Base-by-base conservation (phyloP, 2,888 invertebrate species). In the Tinea pellionella region DNA sequence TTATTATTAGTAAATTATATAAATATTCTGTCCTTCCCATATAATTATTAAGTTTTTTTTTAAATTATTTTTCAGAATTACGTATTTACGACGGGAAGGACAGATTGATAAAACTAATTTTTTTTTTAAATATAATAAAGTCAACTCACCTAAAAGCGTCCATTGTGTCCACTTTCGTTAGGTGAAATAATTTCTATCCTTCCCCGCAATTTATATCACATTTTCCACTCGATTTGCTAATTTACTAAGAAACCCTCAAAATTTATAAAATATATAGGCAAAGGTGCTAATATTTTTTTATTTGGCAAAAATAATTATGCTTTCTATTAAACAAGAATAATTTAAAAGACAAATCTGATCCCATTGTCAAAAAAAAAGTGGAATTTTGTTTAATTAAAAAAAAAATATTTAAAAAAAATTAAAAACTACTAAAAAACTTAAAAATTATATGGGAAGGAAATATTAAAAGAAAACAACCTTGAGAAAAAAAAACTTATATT, bases 61-160 rank as follows among this genome's bases (percentile, higher is more conserved):
- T 61, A 61, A 29, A 58, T 47, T 60, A 60, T 19, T 61, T 59
- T 60, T 59, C 37, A 53, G 37, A n/a, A 59, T 58, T 60, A 60
- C 60, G 61, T 24, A 59, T 2, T 24, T 69, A 76, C 78, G 78
- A 88, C 88, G 90, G 90, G 90, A 90, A 90, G 90, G 90, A 90
- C 90, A 90, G 90, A 90, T 89, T 73, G 65, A 72, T 56, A 74
- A 63, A 68, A 67, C 64, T 69, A 68, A 68, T 64, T 24, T 41
- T 58, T 53, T 73, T 68, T 66, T 72, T 70, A 65, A 67, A 70
- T 67, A 65, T 65, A 63, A 62, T 69, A 24, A 30, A 43, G 19
- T n/a, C 13, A 30, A 87, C 86, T 85, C 87, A 87, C 87, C 87
- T 78, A 79, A 80, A 83, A 83, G 83, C 80, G 81, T 78, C 75